A percentile compares a stretch with the other conserved stretches of the same genome.
Evolutionary conservation across 1,140 invertebrate genomes (phyloP).

Genomic region (Lepidostoma basale): DNA sequence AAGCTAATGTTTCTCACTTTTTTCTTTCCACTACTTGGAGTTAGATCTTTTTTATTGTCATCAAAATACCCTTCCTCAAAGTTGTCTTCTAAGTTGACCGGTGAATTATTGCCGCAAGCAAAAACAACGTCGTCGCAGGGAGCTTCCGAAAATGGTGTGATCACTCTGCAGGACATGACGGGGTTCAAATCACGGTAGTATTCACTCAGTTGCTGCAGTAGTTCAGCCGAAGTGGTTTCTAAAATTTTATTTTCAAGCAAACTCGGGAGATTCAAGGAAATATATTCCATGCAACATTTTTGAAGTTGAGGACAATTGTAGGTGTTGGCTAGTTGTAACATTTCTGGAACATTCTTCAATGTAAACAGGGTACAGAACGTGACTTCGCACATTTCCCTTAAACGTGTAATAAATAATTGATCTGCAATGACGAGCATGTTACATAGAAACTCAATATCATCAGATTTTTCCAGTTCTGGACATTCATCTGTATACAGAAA

Average conservation of each 20-base stretch:
- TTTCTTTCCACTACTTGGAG: conserved; percentile 51
- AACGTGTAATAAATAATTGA: conserved; percentile 68
- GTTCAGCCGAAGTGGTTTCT: conserved; percentile 63
- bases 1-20: conserved; percentile 56
- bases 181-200: conserved; percentile 66
- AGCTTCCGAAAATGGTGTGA: conserved; percentile 67
- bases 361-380: conserved; percentile 65
- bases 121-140: conserved; percentile 62
- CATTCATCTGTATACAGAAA: conserved; percentile 72
- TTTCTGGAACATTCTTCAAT: conserved; percentile 71
- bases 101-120: conserved; percentile 54
- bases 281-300: conserved; percentile 71
- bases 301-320: conserved; percentile 73
- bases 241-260: conserved; percentile 70
- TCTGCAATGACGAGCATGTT: conserved; percentile 73
- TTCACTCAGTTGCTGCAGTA: conserved; percentile 66
- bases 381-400: conserved; percentile 73
- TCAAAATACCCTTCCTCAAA: conserved; percentile 51
- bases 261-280: conserved; percentile 69
- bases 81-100: conserved; percentile 53
- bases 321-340: conserved; percentile 70
- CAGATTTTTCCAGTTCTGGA: conserved; percentile 59
- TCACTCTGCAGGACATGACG: conserved; percentile 62
- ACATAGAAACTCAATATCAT: conserved; percentile 65
- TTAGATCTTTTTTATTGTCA: conserved; percentile 50